Evolutionary conservation across 2,797 vertebrate species (phyloP).

Genomic region (Premnoplex brunnescens): DNA sequence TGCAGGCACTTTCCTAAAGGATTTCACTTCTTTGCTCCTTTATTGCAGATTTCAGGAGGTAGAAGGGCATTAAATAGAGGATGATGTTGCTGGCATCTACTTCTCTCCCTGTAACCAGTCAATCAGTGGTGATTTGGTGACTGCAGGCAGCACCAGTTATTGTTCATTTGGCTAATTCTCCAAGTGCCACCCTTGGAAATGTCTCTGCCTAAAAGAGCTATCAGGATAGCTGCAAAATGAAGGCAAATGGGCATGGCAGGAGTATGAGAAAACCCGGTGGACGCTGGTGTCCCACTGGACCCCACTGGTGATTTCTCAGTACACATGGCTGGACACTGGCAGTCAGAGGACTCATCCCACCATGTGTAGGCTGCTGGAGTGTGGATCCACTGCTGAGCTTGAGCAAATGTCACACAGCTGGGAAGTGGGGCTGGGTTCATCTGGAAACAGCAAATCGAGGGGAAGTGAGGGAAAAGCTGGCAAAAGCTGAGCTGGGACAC

Average conservation of each 20-base stretch:
- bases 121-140: not conserved
- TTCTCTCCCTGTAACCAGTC: not conserved
- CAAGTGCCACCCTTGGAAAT: not conserved
- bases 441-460: not conserved
- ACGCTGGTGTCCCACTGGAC: rapidly evolving
- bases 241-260: not conserved
- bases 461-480: not conserved
- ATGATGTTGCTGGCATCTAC: not conserved
- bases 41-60: not conserved
- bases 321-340: rapidly evolving
- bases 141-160: not conserved
- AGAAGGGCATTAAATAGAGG: not conserved
- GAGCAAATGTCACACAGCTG: not conserved
- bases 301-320: not conserved
- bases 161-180: not conserved
- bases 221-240: not conserved
- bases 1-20: not conserved
- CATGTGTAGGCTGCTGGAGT: rapidly evolving
- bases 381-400: not conserved
- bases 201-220: not conserved
- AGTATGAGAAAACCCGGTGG: not conserved
- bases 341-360: not conserved
- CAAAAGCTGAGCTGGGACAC: not conserved
- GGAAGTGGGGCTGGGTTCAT: not conserved
- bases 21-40: not conserved